phyloP scores from a whole-genome alignment of 2,113 vertebrate genomes.

The Lepisosteus oculatus region DNA sequence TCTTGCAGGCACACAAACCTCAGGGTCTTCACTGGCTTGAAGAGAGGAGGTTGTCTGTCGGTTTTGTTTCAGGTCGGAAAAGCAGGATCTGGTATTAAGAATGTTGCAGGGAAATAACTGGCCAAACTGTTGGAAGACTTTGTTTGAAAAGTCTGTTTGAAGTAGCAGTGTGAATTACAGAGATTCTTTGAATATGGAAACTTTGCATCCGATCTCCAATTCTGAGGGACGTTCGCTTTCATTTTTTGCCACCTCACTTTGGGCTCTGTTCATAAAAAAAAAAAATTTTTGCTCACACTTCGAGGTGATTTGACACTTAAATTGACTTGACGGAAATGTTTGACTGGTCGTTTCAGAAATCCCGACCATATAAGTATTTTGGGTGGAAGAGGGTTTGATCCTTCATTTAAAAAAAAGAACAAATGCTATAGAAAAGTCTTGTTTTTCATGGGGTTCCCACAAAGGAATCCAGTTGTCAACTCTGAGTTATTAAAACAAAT shows the following conservation, averaged over 20 bases:
- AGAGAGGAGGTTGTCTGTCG: neutral
- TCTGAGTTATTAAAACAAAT: too few species aligned
- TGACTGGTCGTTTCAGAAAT: too few species aligned
- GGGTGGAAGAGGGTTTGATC: too few species aligned
- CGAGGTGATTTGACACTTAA: neutral
- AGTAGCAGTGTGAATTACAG: neutral
- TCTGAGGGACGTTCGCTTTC: too few species aligned
- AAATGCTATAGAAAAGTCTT: too few species aligned
- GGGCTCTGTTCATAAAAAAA: neutral
- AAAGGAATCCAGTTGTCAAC: too few species aligned
- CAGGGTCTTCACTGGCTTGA: neutral
- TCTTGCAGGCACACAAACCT: too few species aligned
- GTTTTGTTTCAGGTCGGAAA: neutral
- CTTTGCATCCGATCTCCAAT: neutral
- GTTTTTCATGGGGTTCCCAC: too few species aligned
- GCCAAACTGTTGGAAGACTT: conserved; percentile 9
- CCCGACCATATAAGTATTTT: too few species aligned
- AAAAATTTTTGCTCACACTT: neutral
- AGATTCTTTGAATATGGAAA: neutral
- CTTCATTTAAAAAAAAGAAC: too few species aligned
- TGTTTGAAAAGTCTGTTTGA: neutral
- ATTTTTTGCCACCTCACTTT: neutral
- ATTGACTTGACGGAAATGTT: too few species aligned
- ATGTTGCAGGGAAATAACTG: conserved; percentile 1
- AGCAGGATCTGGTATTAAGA: conserved; percentile 2